Evolutionary conservation across 2,888 invertebrate species (phyloP).

Genomic region (Nasonia oneida): DNA sequence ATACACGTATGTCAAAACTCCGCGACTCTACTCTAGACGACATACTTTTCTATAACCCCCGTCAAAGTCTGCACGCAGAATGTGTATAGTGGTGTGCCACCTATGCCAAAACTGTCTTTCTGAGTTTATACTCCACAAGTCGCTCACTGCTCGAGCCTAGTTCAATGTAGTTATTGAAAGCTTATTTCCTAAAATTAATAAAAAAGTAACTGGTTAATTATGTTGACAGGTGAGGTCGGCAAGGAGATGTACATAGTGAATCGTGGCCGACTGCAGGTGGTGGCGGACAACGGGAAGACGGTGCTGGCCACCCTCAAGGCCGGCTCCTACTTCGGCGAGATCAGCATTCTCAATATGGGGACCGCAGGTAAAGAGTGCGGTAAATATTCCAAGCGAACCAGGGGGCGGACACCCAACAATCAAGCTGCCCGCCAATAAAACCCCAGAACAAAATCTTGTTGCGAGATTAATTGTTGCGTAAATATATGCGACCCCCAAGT

Average conservation of each 20-base stretch:
- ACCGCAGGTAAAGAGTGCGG: constrained; percentile 99
- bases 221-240: constrained; percentile 94
- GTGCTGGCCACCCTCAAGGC: constrained; percentile 98
- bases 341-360: constrained; percentile 99
- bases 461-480: constrained; percentile 65
- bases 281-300: constrained; percentile 96
- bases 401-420: constrained; percentile 64
- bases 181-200: too few relatives aligned
- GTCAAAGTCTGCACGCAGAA: too few relatives aligned
- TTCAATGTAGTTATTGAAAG: too few relatives aligned
- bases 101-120: too few relatives aligned
- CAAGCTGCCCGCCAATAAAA: constrained; percentile 53
- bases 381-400: constrained; percentile 88
- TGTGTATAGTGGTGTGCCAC: too few relatives aligned
- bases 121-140: too few relatives aligned
- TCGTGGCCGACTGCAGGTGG: constrained; percentile 96
- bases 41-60: too few relatives aligned
- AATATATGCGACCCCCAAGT: constrained; percentile 66
- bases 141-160: too few relatives aligned
- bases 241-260: constrained; percentile 99
- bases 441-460: constrained; percentile 45
- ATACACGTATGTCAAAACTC: too few relatives aligned
- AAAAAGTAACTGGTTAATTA: not conserved
- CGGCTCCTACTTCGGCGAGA: constrained; percentile 99
- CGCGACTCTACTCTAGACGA: too few relatives aligned